Evolutionary conservation across 2,797 vertebrate genomes (phyloP).

Genomic region (Garrulus glandarius): DNA sequence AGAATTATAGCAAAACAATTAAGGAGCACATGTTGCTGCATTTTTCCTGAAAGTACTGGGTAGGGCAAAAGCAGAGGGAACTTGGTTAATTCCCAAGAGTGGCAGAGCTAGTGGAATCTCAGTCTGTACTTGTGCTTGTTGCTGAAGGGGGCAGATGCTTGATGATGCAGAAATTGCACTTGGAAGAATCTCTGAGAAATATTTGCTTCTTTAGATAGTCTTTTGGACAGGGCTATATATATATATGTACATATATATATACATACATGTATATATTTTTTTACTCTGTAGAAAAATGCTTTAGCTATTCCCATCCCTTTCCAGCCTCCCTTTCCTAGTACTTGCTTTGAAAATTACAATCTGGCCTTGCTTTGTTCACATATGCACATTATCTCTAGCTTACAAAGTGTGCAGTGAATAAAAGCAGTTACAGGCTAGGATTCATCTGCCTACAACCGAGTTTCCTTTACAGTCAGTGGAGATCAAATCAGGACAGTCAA

Average conservation of each 20-base stretch:
- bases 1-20: rapidly evolving
- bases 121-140: not conserved
- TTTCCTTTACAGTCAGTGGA: not conserved
- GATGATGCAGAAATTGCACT: not conserved
- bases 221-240: not conserved
- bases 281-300: not conserved
- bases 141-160: not conserved
- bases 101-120: not conserved
- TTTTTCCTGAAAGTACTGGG: not conserved
- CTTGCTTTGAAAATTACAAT: not conserved
- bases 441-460: not conserved
- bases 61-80: not conserved
- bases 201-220: not conserved
- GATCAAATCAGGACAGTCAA: constrained; percentile 6
- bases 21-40: not conserved
- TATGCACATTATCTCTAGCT: not conserved
- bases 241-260: too few relatives aligned
- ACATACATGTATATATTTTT: too few relatives aligned
- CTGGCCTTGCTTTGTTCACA: not conserved
- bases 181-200: not conserved
- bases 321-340: not conserved
- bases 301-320: not conserved
- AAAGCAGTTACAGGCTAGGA: not conserved
- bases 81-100: not conserved
- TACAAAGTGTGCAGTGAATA: not conserved